Conservation (phyloP, 2,888 invertebrate genomes). For the Dryobota labecula region DNA sequence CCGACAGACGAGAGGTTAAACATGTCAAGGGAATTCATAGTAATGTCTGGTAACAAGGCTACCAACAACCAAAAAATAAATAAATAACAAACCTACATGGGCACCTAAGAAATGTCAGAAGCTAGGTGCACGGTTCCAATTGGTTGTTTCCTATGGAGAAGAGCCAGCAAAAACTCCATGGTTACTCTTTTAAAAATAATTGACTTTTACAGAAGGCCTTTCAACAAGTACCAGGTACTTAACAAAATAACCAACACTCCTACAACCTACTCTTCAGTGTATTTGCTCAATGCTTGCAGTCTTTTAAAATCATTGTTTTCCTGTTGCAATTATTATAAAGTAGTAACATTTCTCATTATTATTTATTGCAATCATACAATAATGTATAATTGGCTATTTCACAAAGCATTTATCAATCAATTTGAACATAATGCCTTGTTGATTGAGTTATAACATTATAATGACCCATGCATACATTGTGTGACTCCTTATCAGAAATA, state of each 20-base stretch:
- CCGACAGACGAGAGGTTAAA: too few species aligned
- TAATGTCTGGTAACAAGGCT: not conserved
- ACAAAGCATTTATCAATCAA: constrained; percentile 24
- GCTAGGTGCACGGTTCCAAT: too few species aligned
- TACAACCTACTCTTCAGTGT: not conserved
- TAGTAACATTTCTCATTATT: constrained; percentile 3
- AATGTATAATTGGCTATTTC: constrained; percentile 14
- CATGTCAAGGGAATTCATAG: not conserved
- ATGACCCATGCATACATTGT: constrained; percentile 19
- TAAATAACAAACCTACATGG: too few species aligned
- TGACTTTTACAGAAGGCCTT: too few species aligned
- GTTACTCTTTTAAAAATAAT: too few species aligned
- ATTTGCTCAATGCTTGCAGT: not conserved
- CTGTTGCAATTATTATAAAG: not conserved
- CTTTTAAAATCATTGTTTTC: constrained; percentile 1
- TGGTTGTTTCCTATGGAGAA: too few species aligned
- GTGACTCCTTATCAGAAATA: constrained; percentile 41
- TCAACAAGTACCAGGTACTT: too few species aligned
- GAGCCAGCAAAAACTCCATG: too few species aligned
- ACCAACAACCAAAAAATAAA: too few species aligned
- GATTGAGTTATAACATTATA: constrained; percentile 30
- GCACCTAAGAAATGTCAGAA: too few species aligned
- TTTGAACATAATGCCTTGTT: constrained; percentile 10
- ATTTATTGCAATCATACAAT: constrained; percentile 17
- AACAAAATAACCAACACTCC: too few species aligned